Evolutionary conservation across 2,797 vertebrate species (phyloP), one percentile per base, ranked within the genome.

Genomic region (Pteropus rufus): DNA sequence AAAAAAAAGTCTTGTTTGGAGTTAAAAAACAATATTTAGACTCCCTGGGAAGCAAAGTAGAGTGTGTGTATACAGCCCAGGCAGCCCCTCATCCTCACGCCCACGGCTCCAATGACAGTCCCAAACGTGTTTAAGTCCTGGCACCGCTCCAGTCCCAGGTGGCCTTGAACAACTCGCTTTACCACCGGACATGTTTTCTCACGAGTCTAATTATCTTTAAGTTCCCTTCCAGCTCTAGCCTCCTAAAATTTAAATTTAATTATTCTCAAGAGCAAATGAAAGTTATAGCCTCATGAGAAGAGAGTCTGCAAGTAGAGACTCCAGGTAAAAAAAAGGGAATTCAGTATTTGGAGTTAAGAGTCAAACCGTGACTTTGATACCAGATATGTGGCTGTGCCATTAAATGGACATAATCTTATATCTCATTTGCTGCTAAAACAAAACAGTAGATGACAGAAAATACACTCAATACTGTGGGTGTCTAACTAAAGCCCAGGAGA

Each of bases 191-290:
- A 0, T 91, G 44, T n/a, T 88, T 90, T 93, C 62, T 91, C 64
- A n/a, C 12, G 24, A 10, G 14, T 60, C 31, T 46, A 58, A 88
- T 75, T 92, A 75, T 41, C 26, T 54, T 60, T n/a, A 89, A 67
- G 62, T 64, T 92, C n/a, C 70, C 7, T 18, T 60, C 21, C 26
- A 89, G 7, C 39, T 75, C 29, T 82, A 64, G 18, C 6, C 44
- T 92, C 94, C 77, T 16, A 85, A 93, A 95, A 34, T 84, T 83
- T 79, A 76, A 81, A 86, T 29, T 39, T 56, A 83, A 91, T 49
- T 19, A 76, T 29, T 76, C 54, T 76, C 67, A 80, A 54, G 21
- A 77, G 24, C 5, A 82, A 89, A 82, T 60, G 65, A 67, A 83
- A 89, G 15, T 67, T 58, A 62, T 1, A 67, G 29, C 24, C 18